Percentiles rank a stretch among this genome's conserved stretches.
These are phyloP conservation scores for Psilanteris sp. DNA, from an alignment of 1,140 invertebrate genomes.

Conservation along the genomic window DNA sequence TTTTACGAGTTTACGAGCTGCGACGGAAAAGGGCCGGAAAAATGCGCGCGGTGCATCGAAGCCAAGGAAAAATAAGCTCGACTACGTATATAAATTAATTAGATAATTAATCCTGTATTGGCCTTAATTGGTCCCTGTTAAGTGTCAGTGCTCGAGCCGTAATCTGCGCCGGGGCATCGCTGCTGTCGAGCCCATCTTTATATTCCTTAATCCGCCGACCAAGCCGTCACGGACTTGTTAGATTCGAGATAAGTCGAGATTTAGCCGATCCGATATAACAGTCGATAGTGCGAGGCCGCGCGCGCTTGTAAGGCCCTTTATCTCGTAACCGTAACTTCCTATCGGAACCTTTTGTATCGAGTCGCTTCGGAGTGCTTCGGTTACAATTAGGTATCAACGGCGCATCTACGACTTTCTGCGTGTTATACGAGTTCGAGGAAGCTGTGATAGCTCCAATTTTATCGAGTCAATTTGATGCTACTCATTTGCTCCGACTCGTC, in stretches of 20 bases:
- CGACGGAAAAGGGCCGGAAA: constrained; percentile 25
- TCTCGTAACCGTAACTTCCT: constrained; percentile 39
- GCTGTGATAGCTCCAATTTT: too few species aligned
- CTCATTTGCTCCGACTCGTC: too few species aligned
- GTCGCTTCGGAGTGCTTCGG: constrained; percentile 1
- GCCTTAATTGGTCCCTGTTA: constrained; percentile 78
- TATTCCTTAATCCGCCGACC: constrained; percentile 45
- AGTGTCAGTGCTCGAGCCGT: constrained; percentile 72
- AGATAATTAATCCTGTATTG: constrained; percentile 79
- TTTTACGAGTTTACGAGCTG: constrained; percentile 58
- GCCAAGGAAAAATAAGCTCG: constrained; percentile 13
- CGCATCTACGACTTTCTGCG: constrained; percentile 14
- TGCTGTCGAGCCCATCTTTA: constrained; percentile 53
- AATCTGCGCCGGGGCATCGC: constrained; percentile 74
- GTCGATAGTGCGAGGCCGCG: constrained; percentile 53
- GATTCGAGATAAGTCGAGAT: constrained; percentile 77
- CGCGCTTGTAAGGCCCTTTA: constrained; percentile 60
- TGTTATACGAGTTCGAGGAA: constrained; percentile 25
- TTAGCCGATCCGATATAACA: constrained; percentile 75
- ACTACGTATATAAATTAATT: constrained; percentile 76
- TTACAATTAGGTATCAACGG: constrained; percentile 32
- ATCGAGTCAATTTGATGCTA: too few species aligned
- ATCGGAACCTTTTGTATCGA: constrained; percentile 19
- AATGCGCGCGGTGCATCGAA: constrained; percentile 13
- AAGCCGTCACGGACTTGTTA: constrained; percentile 72